Conservation (phyloP, 2,888 invertebrate species). For the Chironomus tentans region DNA sequence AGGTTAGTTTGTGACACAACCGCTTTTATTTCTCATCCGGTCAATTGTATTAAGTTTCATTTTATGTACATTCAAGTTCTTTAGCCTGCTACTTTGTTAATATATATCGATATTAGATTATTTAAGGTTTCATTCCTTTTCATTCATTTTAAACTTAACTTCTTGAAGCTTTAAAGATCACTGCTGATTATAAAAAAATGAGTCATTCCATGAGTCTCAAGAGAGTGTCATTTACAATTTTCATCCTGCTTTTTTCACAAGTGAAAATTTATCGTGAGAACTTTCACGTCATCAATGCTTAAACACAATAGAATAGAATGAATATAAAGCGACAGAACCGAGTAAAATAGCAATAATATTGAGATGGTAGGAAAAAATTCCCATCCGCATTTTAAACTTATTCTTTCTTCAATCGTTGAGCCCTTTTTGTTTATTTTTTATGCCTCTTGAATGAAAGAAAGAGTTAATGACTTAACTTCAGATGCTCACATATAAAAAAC, state of each 20-base stretch:
- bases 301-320: neutral
- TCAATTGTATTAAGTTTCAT: neutral
- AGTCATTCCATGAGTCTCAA: neutral
- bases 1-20: neutral
- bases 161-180: neutral
- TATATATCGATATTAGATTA: too few species aligned
- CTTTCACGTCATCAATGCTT: constrained; percentile 15
- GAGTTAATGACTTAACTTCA: neutral
- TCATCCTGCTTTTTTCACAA: neutral
- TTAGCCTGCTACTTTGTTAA: too few species aligned
- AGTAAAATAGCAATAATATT: neutral
- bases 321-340: neutral
- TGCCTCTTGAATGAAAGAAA: neutral
- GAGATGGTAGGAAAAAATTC: constrained; percentile 5
- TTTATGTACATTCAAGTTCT: neutral
- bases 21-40: neutral
- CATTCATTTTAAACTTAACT: neutral
- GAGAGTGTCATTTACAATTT: neutral
- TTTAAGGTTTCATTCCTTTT: neutral
- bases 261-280: constrained; percentile 6
- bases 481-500: too few species aligned
- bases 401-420: neutral
- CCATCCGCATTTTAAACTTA: neutral
- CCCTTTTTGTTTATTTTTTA: neutral
- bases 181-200: neutral